Evolutionary conservation across 2,888 invertebrate species (phyloP).

Genomic region (Tuta absoluta): DNA sequence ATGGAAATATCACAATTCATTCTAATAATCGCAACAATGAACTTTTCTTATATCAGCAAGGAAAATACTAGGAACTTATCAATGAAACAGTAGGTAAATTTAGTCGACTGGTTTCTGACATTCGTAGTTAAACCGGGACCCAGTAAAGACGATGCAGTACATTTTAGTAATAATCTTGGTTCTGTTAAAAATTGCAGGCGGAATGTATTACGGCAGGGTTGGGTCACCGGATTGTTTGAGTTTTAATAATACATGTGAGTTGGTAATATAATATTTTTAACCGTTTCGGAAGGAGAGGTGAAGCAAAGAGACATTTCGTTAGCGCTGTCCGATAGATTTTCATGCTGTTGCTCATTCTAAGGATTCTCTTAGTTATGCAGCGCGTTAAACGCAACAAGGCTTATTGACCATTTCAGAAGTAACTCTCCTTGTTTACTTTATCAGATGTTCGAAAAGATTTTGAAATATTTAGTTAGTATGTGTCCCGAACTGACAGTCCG

Average conservation of each 20-base stretch:
- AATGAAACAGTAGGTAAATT: neutral
- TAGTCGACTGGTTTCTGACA: neutral
- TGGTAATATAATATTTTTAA: neutral
- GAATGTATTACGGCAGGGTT: slow-evolving; percentile 55
- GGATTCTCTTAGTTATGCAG: too few relatives aligned
- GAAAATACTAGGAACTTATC: neutral
- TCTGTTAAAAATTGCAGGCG: slow-evolving; percentile 29
- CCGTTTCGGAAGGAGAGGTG: neutral
- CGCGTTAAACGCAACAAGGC: too few relatives aligned
- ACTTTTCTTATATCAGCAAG: neutral
- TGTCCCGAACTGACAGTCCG: too few relatives aligned
- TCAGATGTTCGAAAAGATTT: too few relatives aligned
- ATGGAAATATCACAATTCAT: neutral
- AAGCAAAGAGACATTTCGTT: too few relatives aligned
- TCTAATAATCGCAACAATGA: neutral
- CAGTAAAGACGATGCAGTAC: slow-evolving; percentile 34
- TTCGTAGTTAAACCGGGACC: neutral
- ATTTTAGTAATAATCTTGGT: slow-evolving; percentile 29
- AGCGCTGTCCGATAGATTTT: too few relatives aligned
- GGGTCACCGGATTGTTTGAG: slow-evolving; percentile 55
- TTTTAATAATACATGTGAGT: slow-evolving; percentile 69
- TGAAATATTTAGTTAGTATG: too few relatives aligned
- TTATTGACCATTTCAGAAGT: too few relatives aligned
- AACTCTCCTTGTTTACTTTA: too few relatives aligned
- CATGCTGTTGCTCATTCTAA: too few relatives aligned